Base-by-base conservation (phyloP, 1,140 invertebrate species). In the Rhizoglyphus robini region DNA sequence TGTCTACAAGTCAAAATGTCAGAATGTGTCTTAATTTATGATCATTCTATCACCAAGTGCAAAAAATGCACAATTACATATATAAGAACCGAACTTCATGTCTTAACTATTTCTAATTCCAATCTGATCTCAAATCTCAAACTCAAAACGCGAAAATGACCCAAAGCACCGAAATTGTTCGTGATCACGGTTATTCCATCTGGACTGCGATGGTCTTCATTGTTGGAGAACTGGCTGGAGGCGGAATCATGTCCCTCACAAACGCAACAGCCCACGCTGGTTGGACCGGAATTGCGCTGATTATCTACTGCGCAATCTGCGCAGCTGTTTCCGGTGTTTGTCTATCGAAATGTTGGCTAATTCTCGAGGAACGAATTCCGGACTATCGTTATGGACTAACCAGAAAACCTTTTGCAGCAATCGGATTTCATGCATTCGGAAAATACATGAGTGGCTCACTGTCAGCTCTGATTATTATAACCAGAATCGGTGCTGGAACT, bases 401-500 rank as follows among this genome's bases (percentile, higher is more conserved):
- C 34, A 41, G 67, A 8, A 54, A 65, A 38, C 67, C 67, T 23
- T 68, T 61, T 63, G 29, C 67, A 31, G 61, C 67, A 25, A 68
- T 68, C 25, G 67, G 31, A 18, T 13, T 36, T 15, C 15, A 34
- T 18, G 36, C 36, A 41, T 18, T 11, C 18, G 36, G n/a, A n/a
- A n/a, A n/a, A n/a, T n/a, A n/a, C n/a, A n/a, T n/a, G n/a, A n/a
- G 63, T 38, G 23, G 8, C n/a, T 32, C 31, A 2, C 51, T 60
- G 25, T 65, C 64, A 20, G n/a, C 34, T 2, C 20, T 58, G 64
- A 65, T 84, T 3, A 76, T 83, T 65, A 74, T 85, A 32, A 85
- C 84, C 0, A 74, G 86, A 41, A 86, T 86, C 72, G 86, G 86
- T 4, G 82, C 80, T 27, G 78, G 81, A 1, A 81, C 82, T n/a